These are phyloP conservation scores for Serripes groenlandicus DNA, from an alignment of 2,888 invertebrate species.

Conservation along the genomic window DNA sequence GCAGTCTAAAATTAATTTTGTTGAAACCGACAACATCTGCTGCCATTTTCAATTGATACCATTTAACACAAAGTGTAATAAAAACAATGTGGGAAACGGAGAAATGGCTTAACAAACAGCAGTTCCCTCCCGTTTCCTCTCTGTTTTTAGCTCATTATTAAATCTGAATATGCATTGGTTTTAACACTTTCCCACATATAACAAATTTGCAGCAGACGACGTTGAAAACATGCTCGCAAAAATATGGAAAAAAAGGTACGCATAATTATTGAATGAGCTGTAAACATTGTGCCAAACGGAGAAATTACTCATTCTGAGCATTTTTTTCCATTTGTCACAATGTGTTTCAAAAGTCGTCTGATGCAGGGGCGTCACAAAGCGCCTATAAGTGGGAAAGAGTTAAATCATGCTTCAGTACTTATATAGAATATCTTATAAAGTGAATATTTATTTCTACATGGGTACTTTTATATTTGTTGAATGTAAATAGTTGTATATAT, in stretches of 20 bases:
- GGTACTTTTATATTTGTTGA: too few relatives aligned
- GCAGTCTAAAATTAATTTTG: too few relatives aligned
- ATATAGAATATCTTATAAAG: too few relatives aligned
- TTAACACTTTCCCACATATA: too few relatives aligned
- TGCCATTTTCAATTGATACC: too few relatives aligned
- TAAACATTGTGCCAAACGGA: background rate
- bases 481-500: too few relatives aligned
- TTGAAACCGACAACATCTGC: too few relatives aligned
- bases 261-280: too few relatives aligned
- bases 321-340: background rate
- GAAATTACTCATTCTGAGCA: background rate
- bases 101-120: background rate
- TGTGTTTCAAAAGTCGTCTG: background rate
- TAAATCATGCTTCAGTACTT: background rate
- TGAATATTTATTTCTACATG: too few relatives aligned
- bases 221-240: too few relatives aligned
- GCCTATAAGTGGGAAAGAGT: background rate
- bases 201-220: too few relatives aligned
- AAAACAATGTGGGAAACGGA: background rate
- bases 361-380: background rate
- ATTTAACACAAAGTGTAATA: background rate
- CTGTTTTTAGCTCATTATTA: background rate
- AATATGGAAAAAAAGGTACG: too few relatives aligned
- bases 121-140: background rate
- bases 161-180: background rate